Evolutionary conservation across 37 sponge, comb jelly and placozoan species (phyloP).

Genomic region (Axinella damicornis): DNA sequence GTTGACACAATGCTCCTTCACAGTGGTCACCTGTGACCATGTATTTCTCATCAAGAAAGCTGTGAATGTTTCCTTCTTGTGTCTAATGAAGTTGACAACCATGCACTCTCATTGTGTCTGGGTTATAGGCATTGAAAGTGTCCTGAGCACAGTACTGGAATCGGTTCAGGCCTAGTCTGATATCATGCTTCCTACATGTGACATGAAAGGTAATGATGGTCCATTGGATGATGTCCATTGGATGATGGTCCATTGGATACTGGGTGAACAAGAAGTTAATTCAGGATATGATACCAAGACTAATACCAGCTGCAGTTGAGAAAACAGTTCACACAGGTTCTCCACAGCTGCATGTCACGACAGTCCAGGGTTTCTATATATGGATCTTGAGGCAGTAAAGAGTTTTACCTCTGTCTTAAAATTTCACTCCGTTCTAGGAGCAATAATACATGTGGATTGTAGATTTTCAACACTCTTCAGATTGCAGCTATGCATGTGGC

Average conservation of each 20-base stretch:
- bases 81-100: slow-evolving; percentile 15
- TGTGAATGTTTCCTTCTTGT: slow-evolving; percentile 4
- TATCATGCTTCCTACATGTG: slow-evolving; percentile 2
- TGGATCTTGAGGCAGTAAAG: no score
- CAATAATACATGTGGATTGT: no score
- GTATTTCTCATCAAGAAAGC: not conserved
- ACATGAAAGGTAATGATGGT: no score
- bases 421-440: no score
- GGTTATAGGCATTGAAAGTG: not conserved
- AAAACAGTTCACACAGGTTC: not conserved
- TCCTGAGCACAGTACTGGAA: not conserved
- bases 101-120: not conserved
- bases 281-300: no score
- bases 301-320: not conserved
- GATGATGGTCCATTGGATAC: no score
- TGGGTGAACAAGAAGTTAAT: no score
- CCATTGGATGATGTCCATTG: no score
- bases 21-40: slow-evolving; percentile 1
- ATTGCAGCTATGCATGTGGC: no score
- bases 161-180: not conserved
- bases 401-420: no score
- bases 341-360: not conserved
- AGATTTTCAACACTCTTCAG: no score
- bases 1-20: not conserved
- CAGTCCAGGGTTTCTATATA: no score